These are phyloP conservation scores for Gymnobelideus leadbeateri DNA, from an alignment of 2,113 vertebrate genomes.

Conservation along the genomic window DNA sequence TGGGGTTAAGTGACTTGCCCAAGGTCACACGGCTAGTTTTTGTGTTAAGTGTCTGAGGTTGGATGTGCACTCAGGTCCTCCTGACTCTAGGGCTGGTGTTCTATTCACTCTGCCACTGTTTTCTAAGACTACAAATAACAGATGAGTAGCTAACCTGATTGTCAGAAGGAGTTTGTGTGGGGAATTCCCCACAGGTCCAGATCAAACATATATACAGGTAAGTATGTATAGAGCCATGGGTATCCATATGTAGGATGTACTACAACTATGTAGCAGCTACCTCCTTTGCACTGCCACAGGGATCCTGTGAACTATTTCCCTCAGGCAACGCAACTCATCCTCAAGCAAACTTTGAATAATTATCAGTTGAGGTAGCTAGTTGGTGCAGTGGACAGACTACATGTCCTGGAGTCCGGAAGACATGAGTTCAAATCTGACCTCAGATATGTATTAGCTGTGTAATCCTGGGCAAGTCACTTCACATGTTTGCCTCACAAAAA, in stretches of 20 bases:
- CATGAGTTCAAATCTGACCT: too few relatives aligned
- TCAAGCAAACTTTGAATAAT: background rate
- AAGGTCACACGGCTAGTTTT: too few relatives aligned
- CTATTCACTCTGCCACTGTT: background rate
- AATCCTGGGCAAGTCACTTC: background rate
- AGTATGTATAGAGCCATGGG: background rate
- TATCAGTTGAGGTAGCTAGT: background rate
- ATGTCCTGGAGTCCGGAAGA: too few relatives aligned
- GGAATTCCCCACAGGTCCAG: background rate
- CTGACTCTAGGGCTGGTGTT: too few relatives aligned
- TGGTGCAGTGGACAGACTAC: background rate
- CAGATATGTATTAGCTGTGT: background rate
- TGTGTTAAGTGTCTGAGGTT: too few relatives aligned
- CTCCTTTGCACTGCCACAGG: background rate
- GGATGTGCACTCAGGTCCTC: too few relatives aligned
- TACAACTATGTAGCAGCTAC: background rate
- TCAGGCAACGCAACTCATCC: background rate
- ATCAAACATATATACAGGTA: background rate
- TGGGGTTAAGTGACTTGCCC: too few relatives aligned
- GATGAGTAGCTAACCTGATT: background rate
- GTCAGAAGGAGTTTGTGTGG: background rate
- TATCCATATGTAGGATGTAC: background rate
- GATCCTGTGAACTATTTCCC: background rate
- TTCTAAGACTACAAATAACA: background rate
- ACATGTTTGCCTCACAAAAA: too few relatives aligned